These are phyloP conservation scores for Trididemnum miniatum DNA, from an alignment of 23 tunicate genomes.

Conservation along the genomic window DNA sequence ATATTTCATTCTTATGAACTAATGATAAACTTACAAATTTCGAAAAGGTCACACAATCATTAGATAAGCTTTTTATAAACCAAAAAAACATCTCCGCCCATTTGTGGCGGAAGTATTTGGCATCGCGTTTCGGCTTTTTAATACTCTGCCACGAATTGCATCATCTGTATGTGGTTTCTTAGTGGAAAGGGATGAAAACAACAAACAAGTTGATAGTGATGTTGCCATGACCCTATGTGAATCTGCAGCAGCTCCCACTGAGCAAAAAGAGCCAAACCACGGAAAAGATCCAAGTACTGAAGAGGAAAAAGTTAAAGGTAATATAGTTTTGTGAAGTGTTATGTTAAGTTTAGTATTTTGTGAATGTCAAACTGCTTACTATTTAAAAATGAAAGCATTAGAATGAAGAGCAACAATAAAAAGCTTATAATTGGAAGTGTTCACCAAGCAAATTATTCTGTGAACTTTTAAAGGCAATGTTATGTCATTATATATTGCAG, in stretches of 20 bases:
- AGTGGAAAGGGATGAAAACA: slow-evolving; percentile 35
- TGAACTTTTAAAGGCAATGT: too few species aligned
- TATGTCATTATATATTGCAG: too few species aligned
- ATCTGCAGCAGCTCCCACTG: background rate
- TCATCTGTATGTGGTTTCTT: slow-evolving; percentile 34
- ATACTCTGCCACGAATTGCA: background rate
- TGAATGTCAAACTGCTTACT: background rate
- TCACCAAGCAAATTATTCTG: too few species aligned
- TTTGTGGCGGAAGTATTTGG: too few species aligned
- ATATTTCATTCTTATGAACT: too few species aligned
- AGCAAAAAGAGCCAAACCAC: background rate
- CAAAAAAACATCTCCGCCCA: too few species aligned
- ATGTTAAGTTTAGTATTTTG: background rate
- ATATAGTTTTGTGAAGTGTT: background rate
- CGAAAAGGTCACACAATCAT: too few species aligned
- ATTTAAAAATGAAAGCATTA: too few species aligned
- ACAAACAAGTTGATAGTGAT: background rate
- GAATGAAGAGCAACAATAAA: too few species aligned
- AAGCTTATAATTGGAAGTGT: too few species aligned
- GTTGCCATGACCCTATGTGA: background rate
- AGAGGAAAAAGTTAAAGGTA: background rate
- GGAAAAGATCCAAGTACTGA: background rate
- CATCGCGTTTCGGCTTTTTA: background rate
- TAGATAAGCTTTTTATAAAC: too few species aligned
- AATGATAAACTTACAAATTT: too few species aligned